Percentiles rank a stretch among this genome's conserved stretches.
Conservation (phyloP, 2,888 invertebrate genomes). For the Drosophila neotestacea region DNA sequence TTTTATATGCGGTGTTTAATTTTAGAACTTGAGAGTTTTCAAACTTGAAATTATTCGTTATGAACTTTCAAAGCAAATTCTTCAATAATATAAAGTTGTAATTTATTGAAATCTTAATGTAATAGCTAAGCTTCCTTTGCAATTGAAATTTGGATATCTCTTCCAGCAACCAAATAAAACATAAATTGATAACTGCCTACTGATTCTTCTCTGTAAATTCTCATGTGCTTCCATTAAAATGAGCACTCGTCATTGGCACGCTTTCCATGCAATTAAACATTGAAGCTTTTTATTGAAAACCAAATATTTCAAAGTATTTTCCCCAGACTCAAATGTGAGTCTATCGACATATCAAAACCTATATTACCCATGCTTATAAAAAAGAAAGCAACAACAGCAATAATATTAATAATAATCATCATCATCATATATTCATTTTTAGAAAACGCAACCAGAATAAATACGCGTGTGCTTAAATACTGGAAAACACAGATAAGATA, state of each 20-base stretch:
- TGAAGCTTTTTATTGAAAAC: conserved; percentile 33
- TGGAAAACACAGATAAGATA: conserved; percentile 76
- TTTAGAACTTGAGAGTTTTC: no score
- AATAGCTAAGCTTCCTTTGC: background rate
- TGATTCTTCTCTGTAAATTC: background rate
- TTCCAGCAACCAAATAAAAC: background rate
- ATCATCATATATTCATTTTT: conserved; percentile 46
- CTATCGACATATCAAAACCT: conserved; percentile 19
- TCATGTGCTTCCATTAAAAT: conserved; percentile 25
- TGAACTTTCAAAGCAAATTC: no score
- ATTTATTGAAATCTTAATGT: background rate
- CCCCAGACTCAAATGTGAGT: conserved; percentile 18
- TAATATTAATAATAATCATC: conserved; percentile 30
- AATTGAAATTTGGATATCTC: background rate
- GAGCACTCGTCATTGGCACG: conserved; percentile 18
- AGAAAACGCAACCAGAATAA: conserved; percentile 50
- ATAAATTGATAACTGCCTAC: background rate
- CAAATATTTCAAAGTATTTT: conserved; percentile 42
- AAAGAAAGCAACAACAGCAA: conserved; percentile 23
- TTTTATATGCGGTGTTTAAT: background rate
- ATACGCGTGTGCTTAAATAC: conserved; percentile 74
- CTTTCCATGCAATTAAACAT: conserved; percentile 67
- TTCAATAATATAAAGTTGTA: background rate
- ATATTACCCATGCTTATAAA: conserved; percentile 48
- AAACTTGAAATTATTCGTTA: no score